Percentiles rank a stretch among this genome's conserved stretches.
These are phyloP conservation scores for Galerucella nymphaeae DNA, from an alignment of 2,888 invertebrate species.

Conservation along the genomic window DNA sequence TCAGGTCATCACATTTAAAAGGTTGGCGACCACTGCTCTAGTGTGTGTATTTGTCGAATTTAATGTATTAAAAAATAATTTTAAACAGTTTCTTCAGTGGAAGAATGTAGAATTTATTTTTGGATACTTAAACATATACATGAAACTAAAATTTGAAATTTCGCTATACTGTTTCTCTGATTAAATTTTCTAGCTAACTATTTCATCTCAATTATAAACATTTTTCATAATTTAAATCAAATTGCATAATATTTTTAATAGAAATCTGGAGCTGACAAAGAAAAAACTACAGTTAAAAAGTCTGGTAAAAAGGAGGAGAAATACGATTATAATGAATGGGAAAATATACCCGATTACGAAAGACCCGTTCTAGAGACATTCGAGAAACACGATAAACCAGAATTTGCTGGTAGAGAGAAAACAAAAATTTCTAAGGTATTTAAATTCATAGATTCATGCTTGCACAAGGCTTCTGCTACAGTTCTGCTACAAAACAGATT, in stretches of 20 bases:
- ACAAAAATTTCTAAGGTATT: constrained; percentile 63
- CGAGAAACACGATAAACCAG: constrained; percentile 66
- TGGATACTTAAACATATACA: not conserved
- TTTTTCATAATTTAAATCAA: constrained; percentile 15
- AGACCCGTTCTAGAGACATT: constrained; percentile 79
- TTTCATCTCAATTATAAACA: constrained; percentile 27
- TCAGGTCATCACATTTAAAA: too few relatives aligned
- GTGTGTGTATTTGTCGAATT: not conserved
- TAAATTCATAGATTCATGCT: not conserved
- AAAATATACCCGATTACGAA: constrained; percentile 77
- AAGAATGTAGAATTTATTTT: not conserved
- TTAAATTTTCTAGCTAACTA: not conserved
- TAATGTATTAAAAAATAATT: not conserved
- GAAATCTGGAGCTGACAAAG: constrained; percentile 55
- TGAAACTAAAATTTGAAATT: not conserved
- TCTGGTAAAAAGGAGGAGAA: constrained; percentile 54
- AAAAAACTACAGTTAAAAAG: constrained; percentile 53
- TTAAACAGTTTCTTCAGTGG: not conserved
- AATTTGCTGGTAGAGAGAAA: constrained; percentile 66
- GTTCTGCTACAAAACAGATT: not conserved
- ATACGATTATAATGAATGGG: constrained; percentile 57
- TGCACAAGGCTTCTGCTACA: constrained; percentile 3
- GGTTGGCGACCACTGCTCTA: too few relatives aligned
- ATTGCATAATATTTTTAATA: constrained; percentile 43
- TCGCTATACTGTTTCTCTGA: not conserved